Conservation (phyloP, 92 coral and sea anemone genomes). For the Siderastrea siderea region DNA sequence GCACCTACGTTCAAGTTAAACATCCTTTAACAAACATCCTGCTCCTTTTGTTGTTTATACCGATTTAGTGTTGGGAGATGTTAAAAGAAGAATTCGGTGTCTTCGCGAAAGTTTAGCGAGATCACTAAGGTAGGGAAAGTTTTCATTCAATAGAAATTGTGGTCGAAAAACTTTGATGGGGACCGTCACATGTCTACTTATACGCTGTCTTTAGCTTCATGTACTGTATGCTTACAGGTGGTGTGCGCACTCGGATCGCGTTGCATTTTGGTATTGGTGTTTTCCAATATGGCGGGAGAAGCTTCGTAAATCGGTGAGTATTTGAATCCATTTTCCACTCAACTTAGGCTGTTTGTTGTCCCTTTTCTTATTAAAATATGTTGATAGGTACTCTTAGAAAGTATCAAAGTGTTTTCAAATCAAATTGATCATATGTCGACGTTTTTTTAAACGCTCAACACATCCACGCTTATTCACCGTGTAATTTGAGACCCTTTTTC, state of each 20-base stretch:
- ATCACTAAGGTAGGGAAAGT: too few species aligned
- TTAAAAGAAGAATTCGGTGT: too few species aligned
- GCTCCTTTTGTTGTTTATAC: too few species aligned
- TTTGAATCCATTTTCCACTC: background rate
- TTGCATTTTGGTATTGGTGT: constrained; percentile 39
- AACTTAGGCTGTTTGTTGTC: background rate
- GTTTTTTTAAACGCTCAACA: background rate
- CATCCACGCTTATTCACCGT: constrained; percentile 22
- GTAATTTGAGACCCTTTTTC: constrained; percentile 48
- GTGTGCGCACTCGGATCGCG: constrained; percentile 58
- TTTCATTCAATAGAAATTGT: too few species aligned
- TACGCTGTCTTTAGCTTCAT: too few species aligned
- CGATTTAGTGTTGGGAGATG: too few species aligned
- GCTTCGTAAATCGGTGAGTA: constrained; percentile 44
- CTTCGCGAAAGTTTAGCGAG: too few species aligned
- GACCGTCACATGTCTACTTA: too few species aligned
- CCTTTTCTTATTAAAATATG: background rate
- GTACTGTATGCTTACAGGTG: too few species aligned
- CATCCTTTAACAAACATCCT: too few species aligned
- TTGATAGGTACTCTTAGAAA: background rate
- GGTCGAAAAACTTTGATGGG: too few species aligned
- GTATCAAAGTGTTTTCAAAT: background rate
- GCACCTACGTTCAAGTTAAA: too few species aligned
- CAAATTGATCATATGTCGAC: background rate
- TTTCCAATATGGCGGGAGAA: constrained; percentile 57